phyloP scores from a whole-genome alignment of 2,888 invertebrate genomes.

The Mimas tiliae region DNA sequence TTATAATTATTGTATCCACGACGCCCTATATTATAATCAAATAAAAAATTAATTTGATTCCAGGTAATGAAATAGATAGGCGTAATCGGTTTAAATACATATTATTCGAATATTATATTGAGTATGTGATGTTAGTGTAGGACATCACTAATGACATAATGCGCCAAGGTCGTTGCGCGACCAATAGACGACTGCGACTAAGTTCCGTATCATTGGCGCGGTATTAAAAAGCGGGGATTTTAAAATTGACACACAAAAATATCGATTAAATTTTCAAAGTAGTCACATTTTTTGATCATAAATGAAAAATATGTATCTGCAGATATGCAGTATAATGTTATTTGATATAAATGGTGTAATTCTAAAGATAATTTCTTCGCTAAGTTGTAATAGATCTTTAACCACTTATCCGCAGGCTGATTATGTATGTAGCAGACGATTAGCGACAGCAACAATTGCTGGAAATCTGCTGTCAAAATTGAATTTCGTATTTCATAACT shows the following conservation, averaged over 20 bases:
- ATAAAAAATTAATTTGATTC: too few relatives aligned
- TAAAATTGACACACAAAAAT: conserved; percentile 10
- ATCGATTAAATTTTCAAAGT: background rate
- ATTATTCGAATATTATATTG: background rate
- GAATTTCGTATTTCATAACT: too few relatives aligned
- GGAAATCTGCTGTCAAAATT: too few relatives aligned
- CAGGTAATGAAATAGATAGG: background rate
- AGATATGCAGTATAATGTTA: background rate
- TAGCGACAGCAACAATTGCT: too few relatives aligned
- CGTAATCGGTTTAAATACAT: too few relatives aligned
- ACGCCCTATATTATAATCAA: too few relatives aligned
- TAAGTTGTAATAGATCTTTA: background rate
- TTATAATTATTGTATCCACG: too few relatives aligned
- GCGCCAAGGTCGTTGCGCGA: conserved; percentile 67
- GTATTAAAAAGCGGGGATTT: conserved; percentile 17
- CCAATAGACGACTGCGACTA: conserved; percentile 53
- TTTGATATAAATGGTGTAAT: background rate
- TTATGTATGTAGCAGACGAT: too few relatives aligned
- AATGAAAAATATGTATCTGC: background rate
- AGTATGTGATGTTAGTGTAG: background rate
- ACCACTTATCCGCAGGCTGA: background rate
- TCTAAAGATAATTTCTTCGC: background rate
- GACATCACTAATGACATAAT: conserved; percentile 67
- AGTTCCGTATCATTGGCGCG: background rate
- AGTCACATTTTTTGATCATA: background rate